A percentile compares a stretch with the other conserved stretches of the same genome.
phyloP scores from a whole-genome alignment of 2,113 vertebrate species.

The Ctenodactylus gundi region DNA sequence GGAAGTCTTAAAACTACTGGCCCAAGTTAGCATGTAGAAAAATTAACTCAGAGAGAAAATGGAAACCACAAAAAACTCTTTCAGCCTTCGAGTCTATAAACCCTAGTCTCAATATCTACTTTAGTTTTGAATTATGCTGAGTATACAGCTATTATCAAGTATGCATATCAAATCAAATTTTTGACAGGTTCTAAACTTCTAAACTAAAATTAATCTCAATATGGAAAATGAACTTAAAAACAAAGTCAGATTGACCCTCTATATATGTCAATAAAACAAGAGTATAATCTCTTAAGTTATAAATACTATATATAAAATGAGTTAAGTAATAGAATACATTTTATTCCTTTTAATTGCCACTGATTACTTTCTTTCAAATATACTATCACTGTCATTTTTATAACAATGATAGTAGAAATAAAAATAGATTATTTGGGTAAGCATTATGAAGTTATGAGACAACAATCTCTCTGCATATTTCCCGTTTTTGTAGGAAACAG shows the following conservation, averaged over 20 bases:
- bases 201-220: neutral
- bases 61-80: neutral
- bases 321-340: neutral
- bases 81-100: neutral
- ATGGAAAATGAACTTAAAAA: neutral
- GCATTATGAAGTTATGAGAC: neutral
- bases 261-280: neutral
- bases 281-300: neutral
- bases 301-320: conserved; percentile 19
- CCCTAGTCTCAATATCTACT: neutral
- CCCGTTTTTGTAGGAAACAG: conserved; percentile 75
- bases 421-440: neutral
- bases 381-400: neutral
- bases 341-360: neutral
- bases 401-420: neutral
- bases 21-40: neutral
- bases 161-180: neutral
- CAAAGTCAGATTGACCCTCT: neutral
- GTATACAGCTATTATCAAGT: neutral
- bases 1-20: neutral
- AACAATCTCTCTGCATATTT: conserved; percentile 6
- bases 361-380: neutral
- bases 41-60: neutral
- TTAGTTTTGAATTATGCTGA: neutral
- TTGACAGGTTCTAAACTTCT: neutral